Evolutionary conservation across 2,888 invertebrate species (phyloP).

Genomic region (Drosophila ustulata): DNA sequence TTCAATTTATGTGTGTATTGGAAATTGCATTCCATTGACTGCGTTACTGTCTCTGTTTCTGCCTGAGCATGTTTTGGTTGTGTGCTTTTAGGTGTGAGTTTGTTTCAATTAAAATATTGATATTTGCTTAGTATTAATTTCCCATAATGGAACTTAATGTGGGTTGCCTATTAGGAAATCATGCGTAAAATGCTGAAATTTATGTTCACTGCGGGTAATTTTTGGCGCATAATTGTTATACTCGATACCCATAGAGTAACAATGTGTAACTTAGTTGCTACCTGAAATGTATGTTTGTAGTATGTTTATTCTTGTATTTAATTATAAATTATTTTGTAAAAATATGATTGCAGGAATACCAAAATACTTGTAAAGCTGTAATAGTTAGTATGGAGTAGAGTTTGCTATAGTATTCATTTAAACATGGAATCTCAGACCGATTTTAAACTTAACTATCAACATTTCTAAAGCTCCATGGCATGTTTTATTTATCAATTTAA

Average conservation of each 20-base stretch:
- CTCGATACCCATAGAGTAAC: not conserved
- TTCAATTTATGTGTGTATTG: slow-evolving; percentile 52
- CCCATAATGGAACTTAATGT: slow-evolving; percentile 43
- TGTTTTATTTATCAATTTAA: too few species aligned
- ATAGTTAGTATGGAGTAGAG: too few species aligned
- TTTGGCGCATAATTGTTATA: slow-evolving; percentile 38
- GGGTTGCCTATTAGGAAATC: slow-evolving; percentile 48
- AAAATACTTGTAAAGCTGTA: too few species aligned
- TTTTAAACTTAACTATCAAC: too few species aligned
- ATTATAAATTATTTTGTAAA: too few species aligned
- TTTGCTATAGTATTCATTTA: too few species aligned
- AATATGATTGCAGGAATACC: too few species aligned
- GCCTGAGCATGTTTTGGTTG: not conserved
- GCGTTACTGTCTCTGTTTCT: not conserved
- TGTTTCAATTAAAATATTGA: slow-evolving; percentile 68
- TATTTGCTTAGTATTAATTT: slow-evolving; percentile 65
- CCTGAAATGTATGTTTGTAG: not conserved
- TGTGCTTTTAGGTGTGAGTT: slow-evolving; percentile 2
- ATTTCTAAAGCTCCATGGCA: too few species aligned
- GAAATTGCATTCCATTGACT: slow-evolving; percentile 39
- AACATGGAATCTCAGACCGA: too few species aligned
- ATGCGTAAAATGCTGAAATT: slow-evolving; percentile 58
- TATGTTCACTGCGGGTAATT: slow-evolving; percentile 41
- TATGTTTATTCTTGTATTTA: too few species aligned
- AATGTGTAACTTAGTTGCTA: not conserved